Evolutionary conservation across 37 sponge, comb jelly and placozoan genomes (phyloP).

Genomic region (Halichondria panicea): DNA sequence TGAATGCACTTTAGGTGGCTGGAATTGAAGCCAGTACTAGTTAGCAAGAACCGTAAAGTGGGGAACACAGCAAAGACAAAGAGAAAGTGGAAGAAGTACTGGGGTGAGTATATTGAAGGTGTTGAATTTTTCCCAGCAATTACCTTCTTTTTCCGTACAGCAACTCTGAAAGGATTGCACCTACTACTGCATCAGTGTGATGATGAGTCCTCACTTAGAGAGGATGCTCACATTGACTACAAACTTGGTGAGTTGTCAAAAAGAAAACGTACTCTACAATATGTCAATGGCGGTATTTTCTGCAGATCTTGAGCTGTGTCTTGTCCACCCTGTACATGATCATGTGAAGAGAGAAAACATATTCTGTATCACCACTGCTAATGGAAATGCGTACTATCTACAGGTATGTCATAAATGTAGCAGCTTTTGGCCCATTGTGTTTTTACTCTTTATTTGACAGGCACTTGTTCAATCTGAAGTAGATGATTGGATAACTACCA

Average conservation of each 20-base stretch:
- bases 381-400: conserved; percentile 65
- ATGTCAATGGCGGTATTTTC: too few species aligned
- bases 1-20: conserved; percentile 34
- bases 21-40: conserved; percentile 43
- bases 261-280: too few species aligned
- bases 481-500: conserved; percentile 61
- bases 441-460: too few species aligned
- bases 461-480: conserved; percentile 50
- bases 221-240: conserved; percentile 7
- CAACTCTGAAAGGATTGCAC: conserved; percentile 30
- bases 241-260: conserved; percentile 28
- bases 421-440: too few species aligned
- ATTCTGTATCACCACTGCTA: conserved; percentile 64
- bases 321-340: conserved; percentile 64
- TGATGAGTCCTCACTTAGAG: conserved; percentile 7
- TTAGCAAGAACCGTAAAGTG: conserved; percentile 55
- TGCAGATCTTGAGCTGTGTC: conserved; percentile 37
- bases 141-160: background rate
- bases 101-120: conserved; percentile 37
- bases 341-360: conserved; percentile 70
- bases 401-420: conserved; percentile 57
- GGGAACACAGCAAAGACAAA: conserved; percentile 49
- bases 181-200: conserved; percentile 47
- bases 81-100: conserved; percentile 61
- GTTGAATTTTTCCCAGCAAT: too few species aligned